A percentile compares a stretch with the other conserved stretches of the same genome.
Evolutionary conservation across 92 coral and sea anemone species (phyloP).

Genomic region (Phenganax subtilis): DNA sequence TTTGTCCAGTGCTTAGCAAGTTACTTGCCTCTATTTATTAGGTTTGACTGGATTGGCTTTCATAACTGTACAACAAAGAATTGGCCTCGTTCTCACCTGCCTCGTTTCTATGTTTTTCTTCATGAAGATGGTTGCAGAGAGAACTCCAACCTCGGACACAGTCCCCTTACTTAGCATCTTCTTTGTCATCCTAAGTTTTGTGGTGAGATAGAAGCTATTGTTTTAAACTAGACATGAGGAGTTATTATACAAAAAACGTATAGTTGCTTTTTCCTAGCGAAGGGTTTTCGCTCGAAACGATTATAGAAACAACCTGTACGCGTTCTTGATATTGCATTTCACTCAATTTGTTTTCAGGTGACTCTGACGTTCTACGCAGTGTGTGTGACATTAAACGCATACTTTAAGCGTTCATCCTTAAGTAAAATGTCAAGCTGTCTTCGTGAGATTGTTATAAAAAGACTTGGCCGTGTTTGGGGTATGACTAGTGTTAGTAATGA

Average conservation of each 20-base stretch:
- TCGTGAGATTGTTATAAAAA: constrained; percentile 11
- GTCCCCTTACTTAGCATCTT: constrained; percentile 29
- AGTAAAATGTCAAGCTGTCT: background rate
- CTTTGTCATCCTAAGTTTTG: constrained; percentile 27
- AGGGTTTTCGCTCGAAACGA: too few relatives aligned
- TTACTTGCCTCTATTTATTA: background rate
- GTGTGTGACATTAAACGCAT: constrained; percentile 22
- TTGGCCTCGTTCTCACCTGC: constrained; percentile 29
- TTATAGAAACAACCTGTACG: too few relatives aligned
- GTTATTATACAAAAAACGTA: background rate
- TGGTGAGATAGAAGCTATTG: constrained; percentile 1
- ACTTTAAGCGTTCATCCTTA: background rate
- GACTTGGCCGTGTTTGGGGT: constrained; percentile 23
- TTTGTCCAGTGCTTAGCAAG: background rate
- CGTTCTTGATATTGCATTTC: too few relatives aligned
- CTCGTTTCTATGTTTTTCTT: constrained; percentile 42
- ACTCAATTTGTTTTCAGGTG: background rate
- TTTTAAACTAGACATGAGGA: background rate
- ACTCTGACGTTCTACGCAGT: constrained; percentile 16
- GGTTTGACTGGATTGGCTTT: constrained; percentile 28
- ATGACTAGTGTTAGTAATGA: background rate
- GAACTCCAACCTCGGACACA: constrained; percentile 35
- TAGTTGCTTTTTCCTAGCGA: too few relatives aligned
- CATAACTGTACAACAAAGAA: constrained; percentile 3
- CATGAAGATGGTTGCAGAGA: constrained; percentile 35